Evolutionary conservation across 1,140 invertebrate species (phyloP), one percentile per base, ranked within the genome.

Genomic region (Cotesia typhae): DNA sequence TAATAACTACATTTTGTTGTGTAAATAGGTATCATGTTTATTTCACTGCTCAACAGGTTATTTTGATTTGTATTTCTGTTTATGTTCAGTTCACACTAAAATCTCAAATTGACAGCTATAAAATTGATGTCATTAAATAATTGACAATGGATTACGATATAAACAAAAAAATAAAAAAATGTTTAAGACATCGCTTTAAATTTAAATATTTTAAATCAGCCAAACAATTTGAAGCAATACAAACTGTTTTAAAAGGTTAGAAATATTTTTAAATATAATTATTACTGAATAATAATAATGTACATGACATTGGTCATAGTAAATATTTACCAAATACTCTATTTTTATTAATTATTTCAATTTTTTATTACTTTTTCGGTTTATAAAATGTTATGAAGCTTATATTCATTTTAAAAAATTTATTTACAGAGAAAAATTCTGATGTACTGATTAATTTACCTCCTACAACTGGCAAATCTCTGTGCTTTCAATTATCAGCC

Each of bases 361-460:
- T 20, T 57, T 57, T 35, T 14, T 57, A 57, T 14, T 57, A 57
- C 1, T 12, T 6, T 14, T 20, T 14, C 12, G 2, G 6, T 57
- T n/a, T 12, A 57, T 6, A 57, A 12, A 57, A 6, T n/a, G 7
- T 57, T 17, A 57, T 28, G 28, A 57, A 57, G 7, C 14, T 20
- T 17, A 17, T 17, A 12, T 12, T 57, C 6, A n/a, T 20, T n/a
- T n/a, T 57, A 14, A 20, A 5, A 57, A 14, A 57, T 57, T 61
- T 6, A 28, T 61, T 36, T 61, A 36, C 37, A 64, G 61, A 35
- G 28, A 28, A 2, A 41, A 35, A 37, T 41, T 10, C 7, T 12
- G 61, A 64, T 64, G 61, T 64, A 3, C 12, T 64, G n/a, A 64
- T 64, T 28, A 64, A 41, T 64, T 64, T 64, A 37, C 61, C 61